Conservation (phyloP, 1,140 invertebrate species). For the Brachionus asplanchnoidis region DNA sequence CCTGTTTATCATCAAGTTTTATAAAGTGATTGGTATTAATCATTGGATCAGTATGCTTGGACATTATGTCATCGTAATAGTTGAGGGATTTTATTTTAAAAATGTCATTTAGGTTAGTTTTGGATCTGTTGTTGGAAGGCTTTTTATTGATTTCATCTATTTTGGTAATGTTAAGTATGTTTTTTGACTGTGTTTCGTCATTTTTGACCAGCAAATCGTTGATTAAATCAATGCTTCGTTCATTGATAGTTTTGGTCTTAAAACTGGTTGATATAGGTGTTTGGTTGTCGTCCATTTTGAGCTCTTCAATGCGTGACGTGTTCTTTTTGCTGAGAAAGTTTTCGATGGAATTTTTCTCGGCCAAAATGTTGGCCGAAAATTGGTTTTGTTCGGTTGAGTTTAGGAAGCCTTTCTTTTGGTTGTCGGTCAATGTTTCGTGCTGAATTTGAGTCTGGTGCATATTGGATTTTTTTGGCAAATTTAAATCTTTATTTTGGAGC, state of each 20-base stretch:
- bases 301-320: not conserved
- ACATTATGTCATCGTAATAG: conserved; percentile 14
- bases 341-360: not conserved
- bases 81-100: conserved; percentile 7
- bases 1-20: not conserved
- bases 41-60: not conserved
- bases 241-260: not conserved
- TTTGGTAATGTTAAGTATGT: not conserved
- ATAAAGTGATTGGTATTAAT: not conserved
- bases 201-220: not conserved
- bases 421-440: not conserved
- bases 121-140: not conserved
- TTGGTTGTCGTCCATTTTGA: conserved; percentile 15
- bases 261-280: conserved; percentile 20
- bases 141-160: conserved; percentile 11
- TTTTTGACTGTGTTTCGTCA: not conserved
- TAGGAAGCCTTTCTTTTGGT: conserved; percentile 14
- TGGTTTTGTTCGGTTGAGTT: not conserved
- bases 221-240: not conserved
- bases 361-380: not conserved
- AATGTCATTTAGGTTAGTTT: conserved; percentile 11
- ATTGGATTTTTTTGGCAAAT: conserved; percentile 6
- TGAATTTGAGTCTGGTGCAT: not conserved
- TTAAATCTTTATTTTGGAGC: not conserved
- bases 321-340: not conserved